These are phyloP conservation scores for Automeris io DNA, from an alignment of 2,888 invertebrate genomes.

Conservation along the genomic window DNA sequence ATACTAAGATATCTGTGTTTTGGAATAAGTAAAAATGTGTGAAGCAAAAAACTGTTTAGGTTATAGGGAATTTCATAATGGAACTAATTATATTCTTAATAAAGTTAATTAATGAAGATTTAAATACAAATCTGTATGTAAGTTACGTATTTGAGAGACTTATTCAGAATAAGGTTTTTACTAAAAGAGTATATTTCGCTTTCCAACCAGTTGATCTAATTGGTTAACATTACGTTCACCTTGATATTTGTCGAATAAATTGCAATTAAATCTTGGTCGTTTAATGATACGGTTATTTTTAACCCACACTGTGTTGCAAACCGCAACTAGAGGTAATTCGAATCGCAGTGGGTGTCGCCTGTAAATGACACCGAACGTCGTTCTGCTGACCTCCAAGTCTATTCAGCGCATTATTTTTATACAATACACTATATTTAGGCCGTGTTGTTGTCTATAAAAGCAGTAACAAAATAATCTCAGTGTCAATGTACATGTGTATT, in stretches of 20 bases:
- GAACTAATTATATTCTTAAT: no score
- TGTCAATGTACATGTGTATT: no score
- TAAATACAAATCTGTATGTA: no score
- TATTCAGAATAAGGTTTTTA: background rate
- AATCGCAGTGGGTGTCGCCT: conserved; percentile 22
- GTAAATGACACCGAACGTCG: conserved; percentile 40
- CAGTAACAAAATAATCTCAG: no score
- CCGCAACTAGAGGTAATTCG: conserved; percentile 32
- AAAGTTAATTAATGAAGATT: no score
- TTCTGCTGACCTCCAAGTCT: conserved; percentile 23
- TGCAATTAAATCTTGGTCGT: conserved; percentile 5
- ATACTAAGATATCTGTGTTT: no score
- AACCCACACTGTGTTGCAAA: conserved; percentile 17
- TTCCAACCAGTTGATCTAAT: background rate
- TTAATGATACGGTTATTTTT: conserved; percentile 5
- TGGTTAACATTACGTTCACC: background rate
- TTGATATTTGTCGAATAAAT: conserved; percentile 1
- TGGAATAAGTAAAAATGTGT: no score
- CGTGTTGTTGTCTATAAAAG: no score
- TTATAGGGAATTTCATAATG: no score
- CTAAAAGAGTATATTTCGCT: background rate
- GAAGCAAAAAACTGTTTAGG: no score
- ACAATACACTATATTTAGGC: no score
- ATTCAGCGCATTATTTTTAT: conserved; percentile 13
- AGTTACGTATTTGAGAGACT: background rate